These are phyloP conservation scores for Pogona vitticeps DNA, from an alignment of 2,113 vertebrate genomes.

Conservation along the genomic window DNA sequence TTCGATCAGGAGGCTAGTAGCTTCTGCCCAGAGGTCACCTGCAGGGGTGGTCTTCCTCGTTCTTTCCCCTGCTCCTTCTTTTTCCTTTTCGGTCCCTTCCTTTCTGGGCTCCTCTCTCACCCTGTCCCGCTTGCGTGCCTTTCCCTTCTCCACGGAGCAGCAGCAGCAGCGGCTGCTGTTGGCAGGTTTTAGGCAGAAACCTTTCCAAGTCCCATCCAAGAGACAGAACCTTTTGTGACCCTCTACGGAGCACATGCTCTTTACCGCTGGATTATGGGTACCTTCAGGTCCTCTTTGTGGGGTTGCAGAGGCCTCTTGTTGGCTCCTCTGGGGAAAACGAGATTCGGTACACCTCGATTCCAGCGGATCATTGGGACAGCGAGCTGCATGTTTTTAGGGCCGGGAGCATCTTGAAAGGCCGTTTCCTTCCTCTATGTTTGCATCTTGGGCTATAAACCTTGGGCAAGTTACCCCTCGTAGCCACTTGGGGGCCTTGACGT, in stretches of 20 bases:
- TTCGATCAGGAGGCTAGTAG: too few species aligned
- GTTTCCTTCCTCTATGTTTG: background rate
- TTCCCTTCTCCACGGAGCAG: too few species aligned
- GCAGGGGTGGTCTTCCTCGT: too few species aligned
- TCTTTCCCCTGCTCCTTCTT: background rate
- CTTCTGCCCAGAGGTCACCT: too few species aligned
- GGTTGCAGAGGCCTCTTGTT: background rate
- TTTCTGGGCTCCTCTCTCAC: background rate
- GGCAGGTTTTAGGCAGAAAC: too few species aligned
- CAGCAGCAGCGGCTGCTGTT: too few species aligned
- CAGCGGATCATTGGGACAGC: background rate
- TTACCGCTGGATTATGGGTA: background rate
- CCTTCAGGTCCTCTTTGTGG: background rate
- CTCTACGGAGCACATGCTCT: background rate
- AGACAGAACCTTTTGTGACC: background rate
- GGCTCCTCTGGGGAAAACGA: too few species aligned
- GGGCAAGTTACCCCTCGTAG: background rate
- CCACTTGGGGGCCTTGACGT: conserved; percentile 27
- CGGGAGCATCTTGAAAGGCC: too few species aligned
- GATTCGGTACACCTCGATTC: background rate
- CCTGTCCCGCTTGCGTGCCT: too few species aligned
- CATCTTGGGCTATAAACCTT: too few species aligned
- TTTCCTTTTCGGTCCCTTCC: background rate
- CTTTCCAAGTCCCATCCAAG: background rate
- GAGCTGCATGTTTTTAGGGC: background rate